Evolutionary conservation across 1,140 invertebrate genomes (phyloP), one percentile per base, ranked within the genome.

Genomic region (Zaprionus ghesquierei): DNA sequence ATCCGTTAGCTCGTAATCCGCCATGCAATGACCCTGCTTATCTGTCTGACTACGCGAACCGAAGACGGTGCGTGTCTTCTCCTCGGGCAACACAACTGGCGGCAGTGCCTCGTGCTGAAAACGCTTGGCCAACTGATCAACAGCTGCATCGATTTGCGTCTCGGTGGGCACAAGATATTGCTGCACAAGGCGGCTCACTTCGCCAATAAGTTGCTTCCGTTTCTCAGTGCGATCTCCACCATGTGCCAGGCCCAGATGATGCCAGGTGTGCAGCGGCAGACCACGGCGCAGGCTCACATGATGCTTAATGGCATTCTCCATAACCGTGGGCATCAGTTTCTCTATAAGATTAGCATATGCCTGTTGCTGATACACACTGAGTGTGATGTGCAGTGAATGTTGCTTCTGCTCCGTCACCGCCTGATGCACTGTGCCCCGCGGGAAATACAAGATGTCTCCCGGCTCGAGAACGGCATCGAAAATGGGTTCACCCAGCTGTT

Each of bases 341-440:
- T 98, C 95, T 50, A 99, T 92, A 9, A 98, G 94, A 93, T 99
- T 97, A 56, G 94, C 96, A 95, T 96, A 99, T 8, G 96, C 94
- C 86, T 98, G 98, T 81, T 95, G 95, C 90, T 99, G 98, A 90
- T 97, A 98, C 66, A 96, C 95, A 22, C 98, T 99, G 2, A 99
- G 92, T 0, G 98, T 99, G 0, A 99, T 94, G 92, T 99, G 98
- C 1, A 99, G 93, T 13, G 98, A 99, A 93, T 99, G 97, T 35
- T 93, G 91, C 4, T 94, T 93, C 49, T 95, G 94, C 60, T 95
- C 92, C 13, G 97, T 96, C 58, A 94, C 92, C 3, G 95, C 98
- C 93, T 99, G 98, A 93, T 99, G 98, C 70, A 99, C 98, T 29
- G 95, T 96, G 8, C 98, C 98, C 51, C 98, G 93, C 12, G 98